Base-by-base conservation (phyloP, 2,888 invertebrate genomes). In the Troides aeacus region DNA sequence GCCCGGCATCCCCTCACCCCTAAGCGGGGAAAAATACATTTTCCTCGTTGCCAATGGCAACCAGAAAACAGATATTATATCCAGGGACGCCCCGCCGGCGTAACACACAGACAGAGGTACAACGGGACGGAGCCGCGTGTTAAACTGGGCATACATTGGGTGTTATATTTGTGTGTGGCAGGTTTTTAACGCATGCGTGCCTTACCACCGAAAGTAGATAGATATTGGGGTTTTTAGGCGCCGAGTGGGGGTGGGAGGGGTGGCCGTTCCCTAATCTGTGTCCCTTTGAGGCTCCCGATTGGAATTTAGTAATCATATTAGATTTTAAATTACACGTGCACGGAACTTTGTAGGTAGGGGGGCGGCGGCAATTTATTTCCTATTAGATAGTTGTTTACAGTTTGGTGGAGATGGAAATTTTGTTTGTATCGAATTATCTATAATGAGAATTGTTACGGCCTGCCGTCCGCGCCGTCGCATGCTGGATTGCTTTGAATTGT, bases 261-360 rank as follows among this genome's bases (percentile, higher is more conserved):
- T 81, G 74, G 81, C 81, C 77, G 78, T 81, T 83, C 86, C 89
- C 87, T 92, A 92, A 92, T 92, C 91, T 90, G 83, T 81, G 88
- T 86, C 90, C 91, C 90, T 90, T 91, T 91, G 90, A 90, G 85
- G 80, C 80, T 80, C 85, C 85, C 90, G 90, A 91, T 92, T 90
- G 90, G 91, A 91, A 91, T 90, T 91, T 90, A 90, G 91, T 92
- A 90, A 90, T 90, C 91, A 91, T 91, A 92, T 91, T 91, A 91
- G 89, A 90, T 90, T 92, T 91, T 90, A 92, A 92, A 91, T 91
- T 90, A 90, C 89, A 91, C 88, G 89, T 90, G 88, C 84, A 86
- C 83, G 82, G 74, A 85, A 87, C 82, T 88, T 86, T 81, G 85
- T 87, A 84, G 88, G 87, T 81, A 78, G 81, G 82, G 83, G 81